Base-by-base conservation (phyloP, 2,888 invertebrate genomes). In the Xanthia togata region DNA sequence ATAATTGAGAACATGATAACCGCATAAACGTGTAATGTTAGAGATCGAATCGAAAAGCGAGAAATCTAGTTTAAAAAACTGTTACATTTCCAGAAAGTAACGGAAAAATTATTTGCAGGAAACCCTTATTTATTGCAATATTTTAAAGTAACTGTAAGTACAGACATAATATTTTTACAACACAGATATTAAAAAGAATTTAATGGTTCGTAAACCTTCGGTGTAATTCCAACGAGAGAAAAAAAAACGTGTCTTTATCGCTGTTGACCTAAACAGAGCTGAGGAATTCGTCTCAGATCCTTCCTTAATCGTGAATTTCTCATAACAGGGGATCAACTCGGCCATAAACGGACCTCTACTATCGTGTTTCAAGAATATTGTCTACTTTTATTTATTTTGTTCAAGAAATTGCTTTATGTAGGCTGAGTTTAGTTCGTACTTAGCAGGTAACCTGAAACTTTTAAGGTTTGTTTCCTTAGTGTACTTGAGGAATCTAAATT, bases 261-360 rank as follows among this genome's bases (percentile, higher is more conserved):
- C 53, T 44, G 71, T 82, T 81, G 83, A 76, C 80, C 81, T 84
- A 84, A 88, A 76, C 78, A 70, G 70, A 63, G 44, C 71, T 60
- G 55, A 73, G 88, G 90, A 90, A 90, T 92, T 90, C 76, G 81
- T 73, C 41, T 78, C 82, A 84, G 85, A 89, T 91, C 91, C 90
- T 91, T 90, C 90, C 90, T 90, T 75, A 78, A 84, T 79, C 85
- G 73, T 78, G 80, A 76, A 81, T 81, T 84, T 74, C 69, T 88
- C 70, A 73, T 84, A 83, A 81, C 76, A 26, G 53, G 70, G 65
- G 81, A 78, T 82, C 73, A 84, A 76, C 78, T 76, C 72, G 70
- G 65, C 76, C 71, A 77, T 81, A 80, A 88, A 80, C 35, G 59
- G 47, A 60, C 72, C 75, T 72, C 73, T 73, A 53, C 73, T 65